phyloP scores from a whole-genome alignment of 2,113 vertebrate species.

The Apteryx mantelli region DNA sequence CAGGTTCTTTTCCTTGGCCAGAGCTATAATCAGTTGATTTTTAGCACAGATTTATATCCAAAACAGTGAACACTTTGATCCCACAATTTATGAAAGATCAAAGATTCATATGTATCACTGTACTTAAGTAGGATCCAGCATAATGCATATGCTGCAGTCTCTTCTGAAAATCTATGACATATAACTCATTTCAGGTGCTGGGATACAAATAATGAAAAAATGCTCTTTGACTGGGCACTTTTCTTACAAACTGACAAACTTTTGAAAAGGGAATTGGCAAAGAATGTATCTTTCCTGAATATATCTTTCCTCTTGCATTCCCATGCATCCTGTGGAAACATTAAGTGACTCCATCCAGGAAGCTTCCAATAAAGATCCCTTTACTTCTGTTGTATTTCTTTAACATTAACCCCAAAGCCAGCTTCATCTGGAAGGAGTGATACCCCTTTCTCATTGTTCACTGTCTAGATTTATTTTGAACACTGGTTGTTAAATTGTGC shows the following conservation, averaged over 20 bases:
- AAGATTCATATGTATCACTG: slow-evolving; percentile 57
- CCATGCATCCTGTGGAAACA: background rate
- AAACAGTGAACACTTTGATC: slow-evolving; percentile 73
- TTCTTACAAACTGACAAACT: background rate
- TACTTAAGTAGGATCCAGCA: slow-evolving; percentile 21
- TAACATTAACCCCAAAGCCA: background rate
- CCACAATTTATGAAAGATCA: slow-evolving; percentile 65
- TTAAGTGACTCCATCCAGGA: background rate
- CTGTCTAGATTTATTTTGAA: background rate
- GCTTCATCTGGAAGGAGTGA: background rate
- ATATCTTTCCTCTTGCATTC: background rate
- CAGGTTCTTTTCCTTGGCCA: slow-evolving; percentile 48
- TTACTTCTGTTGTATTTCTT: background rate
- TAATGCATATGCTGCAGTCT: background rate
- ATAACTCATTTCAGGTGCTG: background rate
- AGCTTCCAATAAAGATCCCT: background rate
- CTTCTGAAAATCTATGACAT: background rate
- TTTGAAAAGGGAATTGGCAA: background rate
- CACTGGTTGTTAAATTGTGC: background rate
- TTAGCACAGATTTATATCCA: slow-evolving; percentile 61
- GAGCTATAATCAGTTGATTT: slow-evolving; percentile 67
- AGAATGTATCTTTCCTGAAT: background rate
- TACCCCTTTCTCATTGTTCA: background rate
- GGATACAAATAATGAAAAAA: slow-evolving; percentile 1
- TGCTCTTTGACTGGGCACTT: background rate